Evolutionary conservation across 2,113 vertebrate species (phyloP), one percentile per base, ranked within the genome.

Genomic region (Psilopsiagon aymara): DNA sequence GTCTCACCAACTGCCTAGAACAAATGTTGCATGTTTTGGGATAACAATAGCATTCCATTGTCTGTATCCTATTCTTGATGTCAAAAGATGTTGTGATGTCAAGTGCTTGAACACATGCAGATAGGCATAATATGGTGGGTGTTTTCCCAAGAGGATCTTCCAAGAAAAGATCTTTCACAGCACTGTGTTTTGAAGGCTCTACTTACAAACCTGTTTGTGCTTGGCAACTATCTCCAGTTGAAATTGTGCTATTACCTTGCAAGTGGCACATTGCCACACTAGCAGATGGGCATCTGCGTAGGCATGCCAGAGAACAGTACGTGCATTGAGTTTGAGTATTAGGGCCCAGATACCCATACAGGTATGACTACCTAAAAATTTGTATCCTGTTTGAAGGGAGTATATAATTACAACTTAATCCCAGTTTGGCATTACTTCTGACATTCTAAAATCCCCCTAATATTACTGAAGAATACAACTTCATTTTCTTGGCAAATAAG

Each of bases 231-330:
- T 86, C 80, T 95, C 87, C 10, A 41, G 68, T 43, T 95, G 78
- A 97, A 97, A 97, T 53, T 92, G 79, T 92, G 80, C 96, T 97
- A 95, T 95, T 98, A 97, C 96, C 97, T 97, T 91, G 92, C 37
- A 68, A 94, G 80, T 96, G 97, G 97, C 97, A 96, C 63, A 44
- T 75, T 96, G 97, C 97, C 97, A 98, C 82, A 52, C 52, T 90
- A 96, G 91, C 98, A 98, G 98, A 98, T 98, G 98, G 97, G 31
- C 95, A 93, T 49, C 44, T 74, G 47, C 0, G 0, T 31, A 76
- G 44, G 68, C 19, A 1, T 92, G 95, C 97, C 97, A 97, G 93
- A 85, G 96, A 93, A 77, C 59, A 35, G 74, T 59, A 90, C 19
- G 41, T 97, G 96, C 59, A 15, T 33, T 63, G 95, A 94, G 93